These are phyloP conservation scores for Brotogeris chrysoptera DNA, from an alignment of 2,797 vertebrate genomes.

Conservation along the genomic window DNA sequence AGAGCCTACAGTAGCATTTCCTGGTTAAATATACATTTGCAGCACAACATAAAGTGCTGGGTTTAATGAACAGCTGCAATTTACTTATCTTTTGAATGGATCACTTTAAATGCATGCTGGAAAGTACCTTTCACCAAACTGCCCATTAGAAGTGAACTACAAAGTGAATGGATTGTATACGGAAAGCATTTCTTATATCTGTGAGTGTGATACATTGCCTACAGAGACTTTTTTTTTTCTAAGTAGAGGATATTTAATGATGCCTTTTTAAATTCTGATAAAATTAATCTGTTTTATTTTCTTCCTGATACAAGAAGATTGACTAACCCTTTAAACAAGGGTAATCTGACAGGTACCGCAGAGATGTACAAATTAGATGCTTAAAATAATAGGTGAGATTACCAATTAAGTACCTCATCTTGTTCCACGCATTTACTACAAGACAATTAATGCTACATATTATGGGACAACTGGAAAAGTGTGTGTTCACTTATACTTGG, in stretches of 20 bases:
- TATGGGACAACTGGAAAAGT: background rate
- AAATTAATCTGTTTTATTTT: constrained; percentile 18
- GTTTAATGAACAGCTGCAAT: constrained; percentile 66
- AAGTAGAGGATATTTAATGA: constrained; percentile 2
- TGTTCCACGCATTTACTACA: background rate
- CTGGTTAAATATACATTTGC: constrained; percentile 72
- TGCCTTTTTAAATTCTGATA: background rate
- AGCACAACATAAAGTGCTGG: constrained; percentile 37
- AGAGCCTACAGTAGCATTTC: constrained; percentile 57
- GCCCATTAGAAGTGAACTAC: constrained; percentile 67
- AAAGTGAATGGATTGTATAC: constrained; percentile 45
- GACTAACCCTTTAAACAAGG: background rate
- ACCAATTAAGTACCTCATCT: background rate
- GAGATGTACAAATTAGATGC: background rate
- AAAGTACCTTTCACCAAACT: constrained; percentile 70
- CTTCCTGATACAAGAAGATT: background rate
- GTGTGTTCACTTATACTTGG: background rate
- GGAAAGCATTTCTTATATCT: constrained; percentile 56
- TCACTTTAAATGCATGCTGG: constrained; percentile 71
- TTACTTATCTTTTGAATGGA: constrained; percentile 75
- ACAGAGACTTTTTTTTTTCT: background rate
- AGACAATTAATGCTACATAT: background rate
- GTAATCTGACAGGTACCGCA: background rate
- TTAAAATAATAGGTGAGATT: background rate
- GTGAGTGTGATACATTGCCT: constrained; percentile 2